phyloP scores from a whole-genome alignment of 2,113 vertebrate genomes.

The Glaucidium brasilianum region DNA sequence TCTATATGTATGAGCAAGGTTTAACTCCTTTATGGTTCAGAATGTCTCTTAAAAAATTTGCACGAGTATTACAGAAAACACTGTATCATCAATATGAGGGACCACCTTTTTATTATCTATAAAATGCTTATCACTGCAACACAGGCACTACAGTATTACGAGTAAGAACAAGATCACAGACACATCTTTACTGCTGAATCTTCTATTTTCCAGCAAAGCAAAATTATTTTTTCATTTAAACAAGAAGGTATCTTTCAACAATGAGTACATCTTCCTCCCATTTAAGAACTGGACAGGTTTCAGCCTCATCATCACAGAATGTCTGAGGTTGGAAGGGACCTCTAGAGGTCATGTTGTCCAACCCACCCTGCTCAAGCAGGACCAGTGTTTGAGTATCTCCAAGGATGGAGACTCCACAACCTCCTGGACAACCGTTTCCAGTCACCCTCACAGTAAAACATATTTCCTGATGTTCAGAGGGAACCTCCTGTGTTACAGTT shows the following conservation, averaged over 20 bases:
- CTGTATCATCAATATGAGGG: background rate
- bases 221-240: background rate
- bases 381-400: background rate
- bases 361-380: rapidly evolving
- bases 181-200: background rate
- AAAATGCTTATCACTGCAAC: rapidly evolving
- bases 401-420: background rate
- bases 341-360: background rate
- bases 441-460: background rate
- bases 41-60: background rate
- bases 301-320: background rate
- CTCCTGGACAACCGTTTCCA: background rate
- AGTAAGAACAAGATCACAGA: background rate
- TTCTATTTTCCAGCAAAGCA: background rate
- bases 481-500: background rate
- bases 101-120: background rate
- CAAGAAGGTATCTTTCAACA: background rate
- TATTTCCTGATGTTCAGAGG: background rate
- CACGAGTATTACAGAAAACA: background rate
- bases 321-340: background rate
- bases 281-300: background rate
- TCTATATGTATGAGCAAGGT: background rate
- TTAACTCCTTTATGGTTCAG: background rate
- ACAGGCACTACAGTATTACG: background rate
- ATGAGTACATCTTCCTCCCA: background rate